Conservation (phyloP, 1,140 invertebrate species). For the Sminthurinus signatus region DNA sequence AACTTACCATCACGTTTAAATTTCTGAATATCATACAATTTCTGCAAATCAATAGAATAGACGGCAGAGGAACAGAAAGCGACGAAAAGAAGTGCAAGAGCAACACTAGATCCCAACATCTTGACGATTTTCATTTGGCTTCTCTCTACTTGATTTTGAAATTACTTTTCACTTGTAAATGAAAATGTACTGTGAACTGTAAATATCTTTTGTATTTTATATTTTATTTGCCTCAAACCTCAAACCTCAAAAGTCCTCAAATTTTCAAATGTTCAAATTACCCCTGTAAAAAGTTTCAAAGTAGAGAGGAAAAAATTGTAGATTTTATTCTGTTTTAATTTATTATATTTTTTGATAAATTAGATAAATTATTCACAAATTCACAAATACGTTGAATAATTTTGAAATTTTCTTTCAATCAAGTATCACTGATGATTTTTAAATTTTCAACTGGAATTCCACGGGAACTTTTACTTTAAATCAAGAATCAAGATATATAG, state of each 20-base stretch:
- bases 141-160: not conserved
- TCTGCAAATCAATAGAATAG: constrained; percentile 40
- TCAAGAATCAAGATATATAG: too few relatives aligned
- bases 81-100: constrained; percentile 37
- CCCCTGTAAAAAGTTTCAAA: not conserved
- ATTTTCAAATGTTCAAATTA: not conserved
- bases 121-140: constrained; percentile 22
- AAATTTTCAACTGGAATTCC: too few relatives aligned
- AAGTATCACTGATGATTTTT: too few relatives aligned
- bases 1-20: constrained; percentile 40
- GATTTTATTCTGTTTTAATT: too few relatives aligned
- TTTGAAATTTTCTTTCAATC: too few relatives aligned
- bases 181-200: not conserved
- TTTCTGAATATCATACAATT: constrained; percentile 41
- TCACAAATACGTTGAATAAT: too few relatives aligned
- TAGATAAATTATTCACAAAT: too few relatives aligned
- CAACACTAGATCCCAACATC: constrained; percentile 33
- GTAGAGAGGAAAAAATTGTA: too few relatives aligned
- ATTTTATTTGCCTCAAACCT: not conserved
- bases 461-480: too few relatives aligned
- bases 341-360: too few relatives aligned
- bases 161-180: not conserved
- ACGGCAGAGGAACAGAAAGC: constrained; percentile 39
- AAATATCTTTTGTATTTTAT: not conserved
- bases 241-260: not conserved